These are phyloP conservation scores for Cyrtodaria siliqua DNA, from an alignment of 2,888 invertebrate genomes.

Conservation along the genomic window DNA sequence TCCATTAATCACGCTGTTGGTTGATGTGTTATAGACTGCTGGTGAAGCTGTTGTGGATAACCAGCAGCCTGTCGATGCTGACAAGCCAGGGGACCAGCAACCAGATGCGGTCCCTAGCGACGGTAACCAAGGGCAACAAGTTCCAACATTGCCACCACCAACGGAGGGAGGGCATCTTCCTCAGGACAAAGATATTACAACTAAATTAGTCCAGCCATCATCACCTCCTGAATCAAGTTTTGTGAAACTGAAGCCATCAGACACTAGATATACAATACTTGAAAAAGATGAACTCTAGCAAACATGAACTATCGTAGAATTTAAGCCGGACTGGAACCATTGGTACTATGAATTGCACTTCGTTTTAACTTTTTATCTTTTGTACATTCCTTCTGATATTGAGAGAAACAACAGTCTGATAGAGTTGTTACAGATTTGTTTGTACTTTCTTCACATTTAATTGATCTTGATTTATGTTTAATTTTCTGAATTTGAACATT, in stretches of 20 bases:
- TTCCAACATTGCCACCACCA: background rate
- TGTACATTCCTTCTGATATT: no score
- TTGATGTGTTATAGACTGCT: background rate
- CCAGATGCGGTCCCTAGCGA: background rate
- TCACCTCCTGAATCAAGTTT: conserved; percentile 98
- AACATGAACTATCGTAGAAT: no score
- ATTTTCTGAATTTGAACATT: no score
- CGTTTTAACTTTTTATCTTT: no score
- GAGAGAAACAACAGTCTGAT: no score
- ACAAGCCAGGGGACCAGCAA: background rate
- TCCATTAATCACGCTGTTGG: no score
- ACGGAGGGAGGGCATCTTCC: conserved; percentile 58
- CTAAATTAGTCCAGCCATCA: conserved; percentile 86
- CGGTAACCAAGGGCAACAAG: background rate
- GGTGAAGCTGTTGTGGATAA: background rate
- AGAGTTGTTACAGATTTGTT: no score
- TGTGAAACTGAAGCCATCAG: conserved; percentile 97
- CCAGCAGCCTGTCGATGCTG: conserved; percentile 1
- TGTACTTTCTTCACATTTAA: no score
- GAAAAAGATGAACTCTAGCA: conserved; percentile 94
- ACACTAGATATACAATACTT: conserved; percentile 97
- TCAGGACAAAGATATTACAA: conserved; percentile 47
- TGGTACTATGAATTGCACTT: no score
- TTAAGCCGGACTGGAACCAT: no score
- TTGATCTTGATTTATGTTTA: no score